Evolutionary conservation across 2,113 vertebrate species (phyloP), one percentile per base, ranked within the genome.

Genomic region (Heterochromis multidens): DNA sequence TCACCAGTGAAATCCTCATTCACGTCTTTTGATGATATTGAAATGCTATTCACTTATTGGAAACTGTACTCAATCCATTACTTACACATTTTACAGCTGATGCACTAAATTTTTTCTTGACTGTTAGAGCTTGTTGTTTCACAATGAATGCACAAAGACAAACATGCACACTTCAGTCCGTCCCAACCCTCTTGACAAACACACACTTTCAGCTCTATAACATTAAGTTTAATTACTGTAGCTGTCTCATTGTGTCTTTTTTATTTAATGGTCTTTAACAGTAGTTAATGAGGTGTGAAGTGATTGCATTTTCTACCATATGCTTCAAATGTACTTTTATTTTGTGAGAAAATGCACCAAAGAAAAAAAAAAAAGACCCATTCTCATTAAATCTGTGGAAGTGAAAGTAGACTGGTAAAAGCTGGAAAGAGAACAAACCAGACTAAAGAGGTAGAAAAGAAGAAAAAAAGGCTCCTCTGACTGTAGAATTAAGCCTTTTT

Each of bases 341-440:
- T 94, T 81, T 84, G 79, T 77, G 79, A 81, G 33, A 80, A 92
- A 88, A 89, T 90, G 25, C 54, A 83, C 58, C 33, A 54, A 21
- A 82, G 57, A 40, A 57, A 60, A 83, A 67, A 46, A 58, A 3
- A 83, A 81, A 49, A n/a, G 35, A 52, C 25, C n/a, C 43, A 58
- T 40, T 82, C 77, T 88, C 57, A 94, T 89, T 86, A 87, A 29
- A 77, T 31, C 43, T 27, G 46, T 56, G 60, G 83, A 59, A 87
- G 80, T 84, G 79, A 90, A 88, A 89, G 81, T 54, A 61, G 40
- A 77, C 23, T 85, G 58, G 86, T 78, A 72, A 61, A 49, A 49
- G 79, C 65, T 92, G 87, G 78, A 93, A 84, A 63, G 57, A 86
- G 86, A 90, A 88, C 79, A 89, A 62, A 84, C 14, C n/a, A 21